These are phyloP conservation scores for Zosterops lateralis DNA, from an alignment of 2,113 vertebrate species.

Conservation along the genomic window DNA sequence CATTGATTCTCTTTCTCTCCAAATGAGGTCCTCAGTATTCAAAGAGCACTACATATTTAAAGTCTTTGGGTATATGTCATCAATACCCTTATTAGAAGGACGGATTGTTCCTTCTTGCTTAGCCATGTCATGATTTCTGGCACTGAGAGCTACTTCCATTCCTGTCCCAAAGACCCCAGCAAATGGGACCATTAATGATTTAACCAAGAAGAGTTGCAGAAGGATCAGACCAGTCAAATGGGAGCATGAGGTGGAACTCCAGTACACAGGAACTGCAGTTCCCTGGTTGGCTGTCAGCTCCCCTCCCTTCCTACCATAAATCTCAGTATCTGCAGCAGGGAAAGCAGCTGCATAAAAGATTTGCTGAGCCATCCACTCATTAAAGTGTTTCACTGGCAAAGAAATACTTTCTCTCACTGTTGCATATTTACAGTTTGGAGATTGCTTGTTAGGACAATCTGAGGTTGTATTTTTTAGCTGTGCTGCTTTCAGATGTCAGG, in stretches of 20 bases:
- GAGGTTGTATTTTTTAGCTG: slow-evolving; percentile 27
- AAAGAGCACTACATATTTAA: neutral
- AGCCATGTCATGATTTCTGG: neutral
- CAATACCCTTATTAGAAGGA: neutral
- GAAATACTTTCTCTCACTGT: slow-evolving; percentile 23
- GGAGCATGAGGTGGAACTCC: neutral
- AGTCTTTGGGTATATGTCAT: neutral
- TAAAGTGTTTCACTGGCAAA: slow-evolving; percentile 49
- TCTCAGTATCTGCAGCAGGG: neutral
- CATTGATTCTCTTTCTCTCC: neutral
- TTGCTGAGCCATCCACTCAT: slow-evolving; percentile 58
- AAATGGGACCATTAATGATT: neutral
- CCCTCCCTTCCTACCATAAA: neutral
- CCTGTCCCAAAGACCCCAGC: neutral
- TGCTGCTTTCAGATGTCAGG: slow-evolving; percentile 4
- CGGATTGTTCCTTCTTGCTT: neutral
- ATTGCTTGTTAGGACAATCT: slow-evolving; percentile 36
- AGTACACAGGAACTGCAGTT: neutral
- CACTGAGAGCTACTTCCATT: neutral
- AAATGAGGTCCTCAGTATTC: neutral
- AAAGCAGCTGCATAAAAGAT: slow-evolving; percentile 33
- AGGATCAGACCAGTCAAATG: neutral
- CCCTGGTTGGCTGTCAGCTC: neutral
- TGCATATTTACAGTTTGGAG: slow-evolving; percentile 57
- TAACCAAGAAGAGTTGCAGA: neutral